Base-by-base conservation (phyloP, 2,113 vertebrate species). In the Ia io region DNA sequence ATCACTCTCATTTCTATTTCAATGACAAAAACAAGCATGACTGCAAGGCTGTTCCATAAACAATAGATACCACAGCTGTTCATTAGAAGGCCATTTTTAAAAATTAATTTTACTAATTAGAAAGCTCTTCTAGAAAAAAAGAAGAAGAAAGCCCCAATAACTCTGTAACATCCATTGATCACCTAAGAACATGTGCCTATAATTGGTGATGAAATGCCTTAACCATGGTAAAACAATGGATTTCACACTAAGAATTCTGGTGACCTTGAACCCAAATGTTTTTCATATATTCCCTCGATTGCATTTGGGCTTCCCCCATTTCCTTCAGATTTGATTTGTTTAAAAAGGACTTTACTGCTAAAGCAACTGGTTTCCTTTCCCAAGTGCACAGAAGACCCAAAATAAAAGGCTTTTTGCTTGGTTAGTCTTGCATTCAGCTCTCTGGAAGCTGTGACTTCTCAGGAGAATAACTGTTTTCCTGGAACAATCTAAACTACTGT, bases 101-200 rank as follows among this genome's bases (percentile, higher is more conserved):
- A 96, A 95, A 94, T 96, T 79, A 89, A 37, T 95, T 93, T 63
- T 94, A 89, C 91, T 94, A 96, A 96, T 96, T 93, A 95, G 78
- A 20, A 86, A 96, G 35, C 85, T 83, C 93, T 96, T 95, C 78
- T 76, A 91, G 73, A 80, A 91, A 76, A 20, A 42, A 73, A 8
- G 28, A 56, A 73, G 20, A 56, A 61, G 9, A 61, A 61, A 61
- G 23, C 3, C 9, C 59, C 59, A 42, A 42, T n/a, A 32, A 73
- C 40, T 73, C 30, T 87, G 67, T 93, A 91, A 91, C 88, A 53
- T 95, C 53, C 67, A 88, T 73, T 92, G 90, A 97, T 96, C 93
- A 95, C 51, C 74, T 94, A 86, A 65, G 65, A 96, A 86, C 7
- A 76, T 3, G 1, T 6, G 44, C 13, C 42, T 95, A 1, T 87